Evolutionary conservation across 1,140 invertebrate species (phyloP).

Genomic region (Caenorhabditis briggsae): DNA sequence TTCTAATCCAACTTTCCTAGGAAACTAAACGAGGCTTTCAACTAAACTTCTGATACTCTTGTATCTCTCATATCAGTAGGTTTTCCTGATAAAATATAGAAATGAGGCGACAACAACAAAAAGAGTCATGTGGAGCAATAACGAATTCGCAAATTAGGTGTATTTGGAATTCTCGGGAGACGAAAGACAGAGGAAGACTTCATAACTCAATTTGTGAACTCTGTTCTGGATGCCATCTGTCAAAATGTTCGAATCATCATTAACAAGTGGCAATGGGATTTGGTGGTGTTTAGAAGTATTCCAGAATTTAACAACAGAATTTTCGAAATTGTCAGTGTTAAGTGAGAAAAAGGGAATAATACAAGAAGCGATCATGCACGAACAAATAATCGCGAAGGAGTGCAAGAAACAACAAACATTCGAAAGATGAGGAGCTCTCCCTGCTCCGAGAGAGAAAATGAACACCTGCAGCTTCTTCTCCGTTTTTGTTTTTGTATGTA

Average conservation of each 20-base stretch:
- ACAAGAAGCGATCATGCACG: slow-evolving; percentile 46
- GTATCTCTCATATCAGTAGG: background rate
- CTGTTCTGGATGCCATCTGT: slow-evolving; percentile 23
- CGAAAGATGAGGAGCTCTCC: background rate
- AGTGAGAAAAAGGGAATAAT: slow-evolving; percentile 23
- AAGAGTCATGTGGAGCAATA: slow-evolving; percentile 16
- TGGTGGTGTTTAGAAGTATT: background rate
- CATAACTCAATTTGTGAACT: slow-evolving; percentile 49
- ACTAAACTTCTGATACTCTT: background rate
- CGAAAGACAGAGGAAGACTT: background rate
- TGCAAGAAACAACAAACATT: slow-evolving; percentile 32
- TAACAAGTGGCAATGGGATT: slow-evolving; percentile 49
- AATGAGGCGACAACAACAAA: background rate
- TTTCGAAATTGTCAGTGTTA: background rate
- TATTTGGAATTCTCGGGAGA: slow-evolving; percentile 49
- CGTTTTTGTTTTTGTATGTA: slow-evolving; percentile 47
- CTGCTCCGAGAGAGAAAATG: background rate
- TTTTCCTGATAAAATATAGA: background rate
- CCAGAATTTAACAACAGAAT: background rate
- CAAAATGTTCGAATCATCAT: slow-evolving; percentile 55
- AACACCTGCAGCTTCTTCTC: slow-evolving; percentile 51
- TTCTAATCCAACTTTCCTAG: background rate
- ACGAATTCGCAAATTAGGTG: slow-evolving; percentile 44
- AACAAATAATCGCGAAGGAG: slow-evolving; percentile 42
- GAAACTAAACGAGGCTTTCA: background rate